phyloP scores from a whole-genome alignment of 2,888 invertebrate species.

The Gryllus longicercus region DNA sequence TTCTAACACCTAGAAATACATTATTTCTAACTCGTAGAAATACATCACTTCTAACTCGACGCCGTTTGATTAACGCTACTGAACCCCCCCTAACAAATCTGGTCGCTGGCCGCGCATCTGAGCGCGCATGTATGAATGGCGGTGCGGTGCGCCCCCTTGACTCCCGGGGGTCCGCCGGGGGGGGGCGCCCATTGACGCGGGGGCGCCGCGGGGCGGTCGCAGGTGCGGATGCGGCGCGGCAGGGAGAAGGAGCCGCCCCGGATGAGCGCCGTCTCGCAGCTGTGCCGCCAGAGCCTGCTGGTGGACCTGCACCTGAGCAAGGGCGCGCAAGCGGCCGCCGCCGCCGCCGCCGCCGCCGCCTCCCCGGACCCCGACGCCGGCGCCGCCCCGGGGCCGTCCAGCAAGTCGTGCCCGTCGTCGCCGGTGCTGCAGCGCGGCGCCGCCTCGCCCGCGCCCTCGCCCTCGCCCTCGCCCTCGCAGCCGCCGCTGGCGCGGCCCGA shows the following conservation, averaged over 20 bases:
- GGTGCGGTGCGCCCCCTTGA: too few relatives aligned
- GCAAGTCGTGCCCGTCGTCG: constrained; percentile 43
- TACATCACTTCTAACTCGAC: too few relatives aligned
- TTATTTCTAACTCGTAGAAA: too few relatives aligned
- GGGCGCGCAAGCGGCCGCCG: constrained; percentile 19
- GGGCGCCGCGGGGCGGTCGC: neutral
- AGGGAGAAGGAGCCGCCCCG: constrained; percentile 46
- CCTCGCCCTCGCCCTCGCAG: constrained; percentile 18
- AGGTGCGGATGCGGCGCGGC: constrained; percentile 48
- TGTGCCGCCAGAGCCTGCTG: constrained; percentile 72
- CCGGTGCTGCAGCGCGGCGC: constrained; percentile 39
- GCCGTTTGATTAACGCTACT: too few relatives aligned
- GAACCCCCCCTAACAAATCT: too few relatives aligned
- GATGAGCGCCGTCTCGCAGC: constrained; percentile 62
- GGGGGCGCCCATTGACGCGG: too few relatives aligned
- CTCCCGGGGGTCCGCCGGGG: too few relatives aligned
- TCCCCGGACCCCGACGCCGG: neutral
- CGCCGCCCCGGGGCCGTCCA: constrained; percentile 31
- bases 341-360: neutral
- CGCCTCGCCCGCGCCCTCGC: neutral
- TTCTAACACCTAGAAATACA: too few relatives aligned
- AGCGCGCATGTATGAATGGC: too few relatives aligned
- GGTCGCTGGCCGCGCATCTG: too few relatives aligned
- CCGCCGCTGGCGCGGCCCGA: constrained; percentile 26
- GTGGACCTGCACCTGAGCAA: constrained; percentile 52